Evolutionary conservation across 2,797 vertebrate species (phyloP).

Genomic region (Cheirogaleus major): DNA sequence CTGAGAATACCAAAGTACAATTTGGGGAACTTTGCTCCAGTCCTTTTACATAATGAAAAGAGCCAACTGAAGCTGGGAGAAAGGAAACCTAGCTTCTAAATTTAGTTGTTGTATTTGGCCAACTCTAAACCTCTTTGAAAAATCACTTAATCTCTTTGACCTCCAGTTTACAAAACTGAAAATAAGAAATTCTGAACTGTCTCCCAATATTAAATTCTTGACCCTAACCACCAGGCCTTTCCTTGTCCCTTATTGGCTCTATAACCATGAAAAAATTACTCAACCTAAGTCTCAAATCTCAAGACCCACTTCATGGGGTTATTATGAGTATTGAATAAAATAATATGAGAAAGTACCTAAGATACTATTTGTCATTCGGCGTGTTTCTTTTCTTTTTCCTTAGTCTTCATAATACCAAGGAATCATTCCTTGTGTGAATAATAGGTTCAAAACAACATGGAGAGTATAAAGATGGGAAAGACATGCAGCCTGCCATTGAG

Average conservation of each 20-base stretch:
- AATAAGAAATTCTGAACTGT: conserved; percentile 23
- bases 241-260: not conserved
- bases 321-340: not conserved
- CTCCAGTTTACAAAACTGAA: conserved; percentile 11
- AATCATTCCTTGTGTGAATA: not conserved
- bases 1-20: not conserved
- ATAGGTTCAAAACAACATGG: not conserved
- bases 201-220: not conserved
- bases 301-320: not conserved
- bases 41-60: not conserved
- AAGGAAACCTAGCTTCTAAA: conserved; percentile 18
- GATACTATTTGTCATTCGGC: not conserved
- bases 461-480: not conserved
- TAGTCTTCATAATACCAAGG: not conserved
- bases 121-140: conserved; percentile 29
- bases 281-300: not conserved
- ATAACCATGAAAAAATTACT: not conserved
- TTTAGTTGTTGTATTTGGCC: conserved; percentile 8
- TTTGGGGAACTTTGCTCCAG: not conserved
- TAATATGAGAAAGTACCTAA: not conserved
- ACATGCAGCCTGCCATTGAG: not conserved
- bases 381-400: not conserved
- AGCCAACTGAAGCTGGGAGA: not conserved
- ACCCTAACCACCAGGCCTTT: not conserved
- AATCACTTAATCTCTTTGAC: conserved; percentile 8